A percentile compares a stretch with the other conserved stretches of the same genome.
These are phyloP conservation scores for human DNA, from an alignment of 2,113 vertebrate species.

Conservation along the genomic window GRCh38 chr9:126773001-126773500, in stretches of 20 bases:
- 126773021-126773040: neutral
- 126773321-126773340: neutral
- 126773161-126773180: neutral
- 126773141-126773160: neutral
- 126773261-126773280: no score
- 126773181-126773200: neutral
- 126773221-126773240: rapidly evolving
- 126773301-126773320: neutral
- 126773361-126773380: neutral
- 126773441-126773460: no score
- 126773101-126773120: neutral
- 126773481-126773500: no score
- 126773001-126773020: neutral
- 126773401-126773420: no score
- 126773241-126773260: neutral
- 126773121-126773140: neutral
- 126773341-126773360: neutral
- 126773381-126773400: neutral
- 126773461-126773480: no score
- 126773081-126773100: neutral
- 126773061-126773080: neutral
- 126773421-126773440: no score
- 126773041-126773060: neutral
- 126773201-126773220: neutral
- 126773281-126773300: neutral